phyloP scores from a whole-genome alignment of 2,797 vertebrate genomes.

The Danio jaintianensis region DNA sequence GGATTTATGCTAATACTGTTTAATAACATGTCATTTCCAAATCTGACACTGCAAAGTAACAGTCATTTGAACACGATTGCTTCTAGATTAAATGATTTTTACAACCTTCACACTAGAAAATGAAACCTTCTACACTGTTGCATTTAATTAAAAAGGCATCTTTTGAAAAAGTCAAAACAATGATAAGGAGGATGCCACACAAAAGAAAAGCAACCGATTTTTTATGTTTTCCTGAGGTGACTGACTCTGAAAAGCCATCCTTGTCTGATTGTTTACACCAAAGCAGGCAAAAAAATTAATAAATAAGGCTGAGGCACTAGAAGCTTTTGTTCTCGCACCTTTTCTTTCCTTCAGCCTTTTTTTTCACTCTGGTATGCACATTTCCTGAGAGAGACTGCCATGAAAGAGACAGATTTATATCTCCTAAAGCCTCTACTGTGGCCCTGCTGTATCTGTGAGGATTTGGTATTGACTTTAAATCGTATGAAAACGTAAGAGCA shows the following conservation, averaged over 20 bases:
- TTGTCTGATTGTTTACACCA: slow-evolving; percentile 27
- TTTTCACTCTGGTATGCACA: slow-evolving; percentile 38
- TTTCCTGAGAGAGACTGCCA: slow-evolving; percentile 57
- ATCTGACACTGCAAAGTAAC: not conserved
- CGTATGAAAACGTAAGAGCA: slow-evolving; percentile 28
- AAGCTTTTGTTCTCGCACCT: slow-evolving; percentile 36
- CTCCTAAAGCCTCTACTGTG: slow-evolving; percentile 64
- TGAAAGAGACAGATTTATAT: slow-evolving; percentile 64
- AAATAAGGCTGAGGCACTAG: not conserved
- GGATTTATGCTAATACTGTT: not conserved
- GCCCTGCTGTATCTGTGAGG: slow-evolving; percentile 62
- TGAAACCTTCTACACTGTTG: not conserved
- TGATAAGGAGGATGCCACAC: not conserved
- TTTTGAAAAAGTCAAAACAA: not conserved
- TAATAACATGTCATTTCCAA: not conserved
- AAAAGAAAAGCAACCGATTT: slow-evolving; percentile 27
- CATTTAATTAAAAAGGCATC: not conserved
- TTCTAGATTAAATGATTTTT: not conserved
- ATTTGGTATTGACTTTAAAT: slow-evolving; percentile 68
- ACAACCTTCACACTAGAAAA: not conserved
- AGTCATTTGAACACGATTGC: not conserved
- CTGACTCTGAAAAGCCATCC: slow-evolving; percentile 23
- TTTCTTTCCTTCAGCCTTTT: slow-evolving; percentile 33
- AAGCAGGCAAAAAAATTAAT: not conserved
- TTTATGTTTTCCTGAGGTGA: slow-evolving; percentile 2